These are phyloP conservation scores for Corythornis vintsioides DNA, from an alignment of 2,113 vertebrate genomes.

Conservation along the genomic window DNA sequence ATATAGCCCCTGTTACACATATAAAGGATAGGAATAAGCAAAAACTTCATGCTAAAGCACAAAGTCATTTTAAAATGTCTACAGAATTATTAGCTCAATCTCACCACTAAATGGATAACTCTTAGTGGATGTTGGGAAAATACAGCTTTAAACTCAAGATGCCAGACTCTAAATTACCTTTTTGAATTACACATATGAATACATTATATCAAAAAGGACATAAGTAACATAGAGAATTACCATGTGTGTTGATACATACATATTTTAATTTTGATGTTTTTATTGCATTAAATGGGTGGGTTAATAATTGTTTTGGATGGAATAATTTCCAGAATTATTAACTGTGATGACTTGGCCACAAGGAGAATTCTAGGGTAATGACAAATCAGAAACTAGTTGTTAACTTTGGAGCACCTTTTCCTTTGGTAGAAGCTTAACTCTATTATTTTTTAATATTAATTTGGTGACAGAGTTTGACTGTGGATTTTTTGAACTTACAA, in stretches of 20 bases:
- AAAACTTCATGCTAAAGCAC: conserved; percentile 65
- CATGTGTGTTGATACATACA: conserved; percentile 45
- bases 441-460: neutral
- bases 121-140: conserved; percentile 71
- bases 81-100: conserved; percentile 70
- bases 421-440: neutral
- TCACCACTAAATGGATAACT: conserved; percentile 72
- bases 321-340: conserved; percentile 9
- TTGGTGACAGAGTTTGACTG: neutral
- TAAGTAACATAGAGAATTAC: conserved; percentile 73
- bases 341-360: conserved; percentile 49
- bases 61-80: conserved; percentile 61
- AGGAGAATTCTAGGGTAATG: conserved; percentile 41
- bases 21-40: conserved; percentile 55
- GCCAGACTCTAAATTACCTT: conserved; percentile 75
- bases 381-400: neutral
- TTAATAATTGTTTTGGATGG: conserved; percentile 66
- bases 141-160: conserved; percentile 74
- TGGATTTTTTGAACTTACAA: neutral
- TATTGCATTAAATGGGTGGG: conserved; percentile 42
- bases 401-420: neutral
- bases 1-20: conserved; percentile 66
- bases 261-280: conserved; percentile 55
- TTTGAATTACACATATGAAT: conserved; percentile 68
- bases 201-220: conserved; percentile 71